Evolutionary conservation across 2,888 invertebrate genomes (phyloP), one percentile per base, ranked within the genome.

Genomic region (Andrena trimmerana): DNA sequence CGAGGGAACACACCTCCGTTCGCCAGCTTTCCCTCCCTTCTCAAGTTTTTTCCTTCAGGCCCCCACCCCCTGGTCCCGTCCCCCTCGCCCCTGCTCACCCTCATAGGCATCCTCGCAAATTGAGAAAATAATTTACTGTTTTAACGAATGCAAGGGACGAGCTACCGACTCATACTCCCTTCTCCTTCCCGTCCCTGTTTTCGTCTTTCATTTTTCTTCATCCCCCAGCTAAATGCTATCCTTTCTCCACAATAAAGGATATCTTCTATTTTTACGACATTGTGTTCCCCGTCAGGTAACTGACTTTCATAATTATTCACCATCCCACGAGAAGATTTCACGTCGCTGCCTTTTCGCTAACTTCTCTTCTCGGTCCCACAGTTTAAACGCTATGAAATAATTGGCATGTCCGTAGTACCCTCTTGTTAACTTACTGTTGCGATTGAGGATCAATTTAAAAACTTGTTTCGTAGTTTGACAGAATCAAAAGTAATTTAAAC

Each of bases 61-160:
- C 65, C 52, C 52, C 13, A 42, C 13, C 42, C 42, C 33, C 48
- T 48, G 42, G 48, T 48, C 16, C 57, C 66, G 52, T 59, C 52
- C 50, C 65, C 52, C 24, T 36, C 52, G 13, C 52, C 20, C 63
- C 50, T n/a, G 62, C 60, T 52, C 20, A n/a, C 29, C 83, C 84
- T 80, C 88, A 81, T 85, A 81, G 78, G 83, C 87, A 84, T 84
- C 66, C 86, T 86, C 89, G 86, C 90, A 91, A 91, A 91, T 91
- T 91, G 90, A 88, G 89, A 91, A 91, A 91, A 91, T 91, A 91
- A 91, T 90, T 90, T 87, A 88, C 85, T 84, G 87, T 86, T 88
- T 89, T 87, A 90, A 87, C 81, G 75, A 80, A 83, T 57, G 68
- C 29, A 50, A 63, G n/a, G 67, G 48, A 54, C 69, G 42, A 66